A percentile compares a stretch with the other conserved stretches of the same genome.
Evolutionary conservation across 2,888 invertebrate species (phyloP).

Genomic region (Yponomeuta malinellus): DNA sequence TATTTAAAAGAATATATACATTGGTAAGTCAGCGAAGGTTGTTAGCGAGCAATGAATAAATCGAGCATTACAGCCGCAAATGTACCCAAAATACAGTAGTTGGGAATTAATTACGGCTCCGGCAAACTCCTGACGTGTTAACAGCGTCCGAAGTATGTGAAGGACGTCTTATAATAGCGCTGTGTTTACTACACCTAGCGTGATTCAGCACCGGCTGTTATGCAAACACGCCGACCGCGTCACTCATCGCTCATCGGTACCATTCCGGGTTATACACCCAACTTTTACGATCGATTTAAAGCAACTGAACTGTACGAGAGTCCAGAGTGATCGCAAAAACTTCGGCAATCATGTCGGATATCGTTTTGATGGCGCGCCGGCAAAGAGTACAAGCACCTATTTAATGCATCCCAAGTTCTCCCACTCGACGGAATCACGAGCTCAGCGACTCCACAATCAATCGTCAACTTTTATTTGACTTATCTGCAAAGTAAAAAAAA

Average conservation of each 20-base stretch:
- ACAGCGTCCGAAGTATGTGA: conserved; percentile 58
- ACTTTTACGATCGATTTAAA: conserved; percentile 7
- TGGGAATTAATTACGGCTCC: conserved; percentile 51
- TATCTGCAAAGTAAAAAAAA: conserved; percentile 66
- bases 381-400: conserved; percentile 43
- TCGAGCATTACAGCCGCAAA: neutral
- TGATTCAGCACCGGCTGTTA: conserved; percentile 46
- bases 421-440: conserved; percentile 51
- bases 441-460: conserved; percentile 64
- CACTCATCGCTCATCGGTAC: conserved; percentile 13
- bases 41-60: neutral
- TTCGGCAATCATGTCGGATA: neutral
- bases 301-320: conserved; percentile 26
- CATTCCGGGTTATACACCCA: neutral
- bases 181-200: conserved; percentile 46
- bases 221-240: conserved; percentile 17
- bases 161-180: conserved; percentile 68
- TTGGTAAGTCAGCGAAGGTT: neutral
- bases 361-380: conserved; percentile 23
- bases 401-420: conserved; percentile 47
- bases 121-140: conserved; percentile 57
- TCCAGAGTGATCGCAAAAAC: conserved; percentile 7
- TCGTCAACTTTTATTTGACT: conserved; percentile 73
- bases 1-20: neutral
- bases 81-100: neutral